Evolutionary conservation across 2,113 vertebrate species (phyloP).

Genomic region (Cyphomyrus plagiostoma): DNA sequence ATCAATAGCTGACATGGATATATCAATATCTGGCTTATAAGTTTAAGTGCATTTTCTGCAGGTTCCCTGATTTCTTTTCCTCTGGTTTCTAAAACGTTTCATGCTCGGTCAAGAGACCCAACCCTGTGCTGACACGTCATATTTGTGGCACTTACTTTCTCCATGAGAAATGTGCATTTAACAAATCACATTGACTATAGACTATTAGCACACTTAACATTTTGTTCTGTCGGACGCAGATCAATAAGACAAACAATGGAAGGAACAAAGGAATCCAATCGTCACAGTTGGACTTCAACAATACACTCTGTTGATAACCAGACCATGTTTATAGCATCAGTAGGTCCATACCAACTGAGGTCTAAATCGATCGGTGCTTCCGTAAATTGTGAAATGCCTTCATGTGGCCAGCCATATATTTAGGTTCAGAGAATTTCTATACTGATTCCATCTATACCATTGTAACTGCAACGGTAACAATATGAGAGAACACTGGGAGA

Average conservation of each 20-base stretch:
- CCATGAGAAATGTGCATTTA: neutral
- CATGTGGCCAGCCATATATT: neutral
- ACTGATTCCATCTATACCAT: neutral
- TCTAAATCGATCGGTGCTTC: neutral
- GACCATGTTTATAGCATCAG: neutral
- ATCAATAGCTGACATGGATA: neutral
- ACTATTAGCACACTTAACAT: neutral
- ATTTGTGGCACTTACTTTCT: neutral
- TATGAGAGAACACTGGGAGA: neutral
- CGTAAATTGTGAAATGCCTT: neutral
- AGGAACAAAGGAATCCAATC: neutral
- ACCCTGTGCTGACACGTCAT: neutral
- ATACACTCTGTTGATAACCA: neutral
- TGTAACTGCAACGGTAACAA: neutral
- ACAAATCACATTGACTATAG: neutral
- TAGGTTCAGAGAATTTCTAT: neutral
- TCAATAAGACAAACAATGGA: neutral
- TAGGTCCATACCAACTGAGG: neutral
- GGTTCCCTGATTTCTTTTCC: neutral
- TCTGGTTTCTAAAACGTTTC: neutral
- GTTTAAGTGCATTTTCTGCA: neutral
- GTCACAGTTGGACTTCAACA: neutral
- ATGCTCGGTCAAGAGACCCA: neutral
- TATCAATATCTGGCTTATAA: neutral
- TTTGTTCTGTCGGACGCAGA: neutral